These are phyloP conservation scores for Leptinotarsa tumamoca DNA, from an alignment of 2,888 invertebrate species.

Conservation along the genomic window DNA sequence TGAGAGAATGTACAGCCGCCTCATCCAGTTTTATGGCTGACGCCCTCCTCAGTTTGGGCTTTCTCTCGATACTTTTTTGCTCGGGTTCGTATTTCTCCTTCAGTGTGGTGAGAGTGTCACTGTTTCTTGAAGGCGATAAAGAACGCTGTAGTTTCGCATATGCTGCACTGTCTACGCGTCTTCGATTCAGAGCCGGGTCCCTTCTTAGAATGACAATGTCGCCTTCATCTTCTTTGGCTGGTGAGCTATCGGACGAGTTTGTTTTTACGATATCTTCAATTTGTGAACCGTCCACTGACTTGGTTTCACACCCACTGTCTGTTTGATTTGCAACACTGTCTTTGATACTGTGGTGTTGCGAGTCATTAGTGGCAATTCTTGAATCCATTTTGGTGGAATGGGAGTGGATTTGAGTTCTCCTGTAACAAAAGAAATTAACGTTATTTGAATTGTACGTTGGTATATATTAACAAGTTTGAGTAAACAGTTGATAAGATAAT, in stretches of 20 bases:
- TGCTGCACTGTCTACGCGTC: slow-evolving; percentile 50
- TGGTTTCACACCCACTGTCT: slow-evolving; percentile 36
- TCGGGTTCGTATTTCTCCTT: slow-evolving; percentile 51
- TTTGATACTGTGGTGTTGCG: not conserved
- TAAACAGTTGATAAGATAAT: slow-evolving; percentile 27
- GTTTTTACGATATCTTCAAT: slow-evolving; percentile 10
- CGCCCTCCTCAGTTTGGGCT: slow-evolving; percentile 19
- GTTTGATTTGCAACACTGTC: slow-evolving; percentile 17
- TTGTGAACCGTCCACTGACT: slow-evolving; percentile 24
- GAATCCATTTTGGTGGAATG: slow-evolving; percentile 35
- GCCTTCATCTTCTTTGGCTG: slow-evolving; percentile 30
- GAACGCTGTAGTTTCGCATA: slow-evolving; percentile 55
- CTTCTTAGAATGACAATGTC: slow-evolving; percentile 46
- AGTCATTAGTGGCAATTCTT: slow-evolving; percentile 6
- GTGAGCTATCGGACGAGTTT: slow-evolving; percentile 19
- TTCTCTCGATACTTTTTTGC: slow-evolving; percentile 30
- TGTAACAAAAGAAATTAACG: slow-evolving; percentile 31
- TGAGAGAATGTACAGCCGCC: slow-evolving; percentile 45
- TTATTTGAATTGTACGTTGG: not conserved
- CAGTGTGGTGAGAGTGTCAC: slow-evolving; percentile 47
- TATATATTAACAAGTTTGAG: slow-evolving; percentile 4
- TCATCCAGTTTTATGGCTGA: slow-evolving; percentile 31
- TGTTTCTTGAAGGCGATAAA: slow-evolving; percentile 47
- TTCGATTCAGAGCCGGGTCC: slow-evolving; percentile 48
- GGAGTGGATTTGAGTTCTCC: slow-evolving; percentile 33